Percentiles rank a stretch among this genome's conserved stretches.
Conservation (phyloP, 2,797 vertebrate genomes). For the Hephaestus fuliginosus region DNA sequence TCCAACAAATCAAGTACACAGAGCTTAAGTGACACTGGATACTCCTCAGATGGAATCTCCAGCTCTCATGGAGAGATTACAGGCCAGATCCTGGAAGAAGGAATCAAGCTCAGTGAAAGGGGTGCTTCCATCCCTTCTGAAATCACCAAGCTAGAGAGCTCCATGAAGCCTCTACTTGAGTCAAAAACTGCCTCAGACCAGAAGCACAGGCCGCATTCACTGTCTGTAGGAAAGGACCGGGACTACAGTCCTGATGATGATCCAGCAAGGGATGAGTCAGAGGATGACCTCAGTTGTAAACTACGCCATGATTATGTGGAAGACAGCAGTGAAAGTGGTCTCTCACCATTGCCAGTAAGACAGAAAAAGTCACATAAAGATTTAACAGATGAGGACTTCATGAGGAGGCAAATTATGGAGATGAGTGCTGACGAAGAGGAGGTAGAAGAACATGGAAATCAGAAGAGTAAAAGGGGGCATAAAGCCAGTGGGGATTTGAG, state of each 20-base stretch:
- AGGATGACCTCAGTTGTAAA: constrained; percentile 97
- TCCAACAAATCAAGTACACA: constrained; percentile 94
- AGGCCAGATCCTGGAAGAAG: constrained; percentile 93
- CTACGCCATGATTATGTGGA: constrained; percentile 97
- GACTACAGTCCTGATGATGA: constrained; percentile 94
- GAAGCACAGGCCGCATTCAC: constrained; percentile 92
- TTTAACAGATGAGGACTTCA: constrained; percentile 94
- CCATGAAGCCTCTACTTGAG: constrained; percentile 92
- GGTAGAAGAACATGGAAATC: constrained; percentile 85
- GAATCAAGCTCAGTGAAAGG: constrained; percentile 91
- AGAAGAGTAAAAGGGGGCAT: constrained; percentile 86
- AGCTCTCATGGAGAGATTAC: constrained; percentile 97
- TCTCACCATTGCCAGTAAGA: constrained; percentile 91
- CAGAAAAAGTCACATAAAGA: constrained; percentile 89
- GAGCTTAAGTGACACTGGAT: constrained; percentile 98
- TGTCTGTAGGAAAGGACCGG: constrained; percentile 92
- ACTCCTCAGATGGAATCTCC: constrained; percentile 97
- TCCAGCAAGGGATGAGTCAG: constrained; percentile 89
- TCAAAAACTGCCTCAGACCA: constrained; percentile 85
- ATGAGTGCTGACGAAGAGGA: constrained; percentile 99
- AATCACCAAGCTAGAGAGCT: constrained; percentile 95
- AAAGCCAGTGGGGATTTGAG: constrained; percentile 88
- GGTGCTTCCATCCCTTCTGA: constrained; percentile 93
- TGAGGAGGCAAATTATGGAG: constrained; percentile 97
- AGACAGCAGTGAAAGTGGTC: constrained; percentile 96